A percentile compares a stretch with the other conserved stretches of the same genome.
Conservation (phyloP, 2,888 invertebrate species). For the Gymnocheta viridis region DNA sequence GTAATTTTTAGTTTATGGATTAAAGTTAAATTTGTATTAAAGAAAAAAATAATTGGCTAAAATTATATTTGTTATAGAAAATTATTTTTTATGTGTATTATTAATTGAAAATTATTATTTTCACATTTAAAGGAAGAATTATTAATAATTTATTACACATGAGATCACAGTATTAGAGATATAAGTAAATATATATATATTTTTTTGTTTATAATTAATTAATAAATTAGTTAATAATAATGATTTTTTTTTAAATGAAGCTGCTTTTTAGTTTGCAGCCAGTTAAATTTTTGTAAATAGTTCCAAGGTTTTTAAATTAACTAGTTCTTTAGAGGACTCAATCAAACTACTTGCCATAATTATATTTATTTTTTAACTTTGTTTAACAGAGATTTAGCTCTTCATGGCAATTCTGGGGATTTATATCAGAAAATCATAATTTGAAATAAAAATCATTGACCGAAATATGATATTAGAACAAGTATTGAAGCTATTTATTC, state of each 20-base stretch:
- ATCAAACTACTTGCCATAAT: no score
- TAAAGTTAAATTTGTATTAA: slow-evolving; percentile 49
- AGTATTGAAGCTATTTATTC: no score
- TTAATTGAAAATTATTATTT: slow-evolving; percentile 44
- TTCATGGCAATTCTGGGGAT: no score
- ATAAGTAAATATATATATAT: slow-evolving; percentile 76
- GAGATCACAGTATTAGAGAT: slow-evolving; percentile 83
- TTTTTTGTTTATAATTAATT: slow-evolving; percentile 66
- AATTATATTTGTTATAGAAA: slow-evolving; percentile 52
- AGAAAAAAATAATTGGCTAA: slow-evolving; percentile 59
- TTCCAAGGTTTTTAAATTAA: no score
- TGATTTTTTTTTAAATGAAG: slow-evolving; percentile 54
- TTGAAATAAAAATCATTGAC: no score
- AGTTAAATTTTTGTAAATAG: neutral
- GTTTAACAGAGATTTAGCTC: no score
- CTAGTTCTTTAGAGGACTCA: no score
- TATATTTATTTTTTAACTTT: no score
- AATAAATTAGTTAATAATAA: slow-evolving; percentile 68
- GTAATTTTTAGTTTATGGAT: slow-evolving; percentile 43
- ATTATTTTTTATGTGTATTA: slow-evolving; percentile 50
- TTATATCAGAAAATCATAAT: no score
- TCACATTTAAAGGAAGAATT: slow-evolving; percentile 65
- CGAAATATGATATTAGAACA: neutral
- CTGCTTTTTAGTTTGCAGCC: slow-evolving; percentile 41
- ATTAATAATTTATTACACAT: slow-evolving; percentile 81